Evolutionary conservation across 2,113 vertebrate species (phyloP).

Genomic region (Cathartes aura): DNA sequence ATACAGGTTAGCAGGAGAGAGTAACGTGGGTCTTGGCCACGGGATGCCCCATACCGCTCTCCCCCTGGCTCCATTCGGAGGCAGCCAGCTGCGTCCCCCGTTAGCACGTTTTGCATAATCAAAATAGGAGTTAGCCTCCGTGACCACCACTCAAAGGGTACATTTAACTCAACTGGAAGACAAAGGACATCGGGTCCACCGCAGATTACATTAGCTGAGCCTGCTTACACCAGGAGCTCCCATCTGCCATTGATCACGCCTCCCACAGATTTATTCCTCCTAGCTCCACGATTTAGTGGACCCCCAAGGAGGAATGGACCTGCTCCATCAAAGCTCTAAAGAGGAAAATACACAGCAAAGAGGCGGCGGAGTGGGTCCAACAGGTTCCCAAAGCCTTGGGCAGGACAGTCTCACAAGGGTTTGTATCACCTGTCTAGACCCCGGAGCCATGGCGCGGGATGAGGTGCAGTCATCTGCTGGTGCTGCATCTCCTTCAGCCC

Average conservation of each 20-base stretch:
- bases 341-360: not conserved
- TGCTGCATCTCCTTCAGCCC: not conserved
- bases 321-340: not conserved
- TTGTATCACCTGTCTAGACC: not conserved
- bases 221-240: not conserved
- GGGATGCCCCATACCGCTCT: not conserved
- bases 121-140: not conserved
- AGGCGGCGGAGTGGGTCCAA: not conserved
- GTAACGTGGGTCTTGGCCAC: not conserved
- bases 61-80: accelerated
- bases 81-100: not conserved
- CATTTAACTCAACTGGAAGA: conserved; percentile 36
- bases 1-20: not conserved
- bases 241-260: not conserved
- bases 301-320: not conserved
- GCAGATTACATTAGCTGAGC: not conserved
- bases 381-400: not conserved
- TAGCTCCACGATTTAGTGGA: not conserved
- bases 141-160: not conserved
- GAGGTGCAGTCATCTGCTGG: not conserved
- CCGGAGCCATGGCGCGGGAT: accelerated
- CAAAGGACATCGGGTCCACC: not conserved
- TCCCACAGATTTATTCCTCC: not conserved
- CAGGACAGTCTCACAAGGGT: not conserved
- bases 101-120: not conserved